Evolutionary conservation across 1,140 invertebrate species (phyloP).

Genomic region (Ctenoplectra terminalis): DNA sequence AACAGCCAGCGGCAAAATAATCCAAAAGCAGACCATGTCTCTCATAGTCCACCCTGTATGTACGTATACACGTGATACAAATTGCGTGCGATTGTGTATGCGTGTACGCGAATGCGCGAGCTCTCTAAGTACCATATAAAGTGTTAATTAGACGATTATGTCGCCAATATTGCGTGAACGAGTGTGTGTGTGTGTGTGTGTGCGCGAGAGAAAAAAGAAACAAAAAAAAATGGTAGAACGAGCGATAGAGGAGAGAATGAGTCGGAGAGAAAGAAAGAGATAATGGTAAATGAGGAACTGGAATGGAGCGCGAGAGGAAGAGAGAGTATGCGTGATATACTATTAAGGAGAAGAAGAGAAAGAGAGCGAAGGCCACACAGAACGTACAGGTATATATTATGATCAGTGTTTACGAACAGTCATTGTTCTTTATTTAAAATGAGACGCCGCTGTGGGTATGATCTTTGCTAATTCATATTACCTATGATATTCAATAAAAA

Average conservation of each 20-base stretch:
- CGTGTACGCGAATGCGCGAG: conserved; percentile 33
- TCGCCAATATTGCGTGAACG: conserved; percentile 34
- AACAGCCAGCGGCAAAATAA: no score
- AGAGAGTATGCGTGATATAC: neutral
- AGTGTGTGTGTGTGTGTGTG: no score
- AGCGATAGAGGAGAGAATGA: conserved; percentile 10
- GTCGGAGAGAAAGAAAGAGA: conserved; percentile 1
- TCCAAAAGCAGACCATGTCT: no score
- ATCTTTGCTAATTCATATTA: conserved; percentile 56
- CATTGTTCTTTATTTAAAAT: conserved; percentile 63
- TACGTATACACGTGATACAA: conserved; percentile 37
- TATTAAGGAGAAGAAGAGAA: neutral
- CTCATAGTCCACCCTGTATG: no score
- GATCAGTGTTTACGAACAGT: conserved; percentile 59
- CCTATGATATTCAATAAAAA: conserved; percentile 57
- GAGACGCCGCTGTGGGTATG: conserved; percentile 42
- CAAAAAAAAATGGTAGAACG: neutral
- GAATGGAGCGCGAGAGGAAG: neutral
- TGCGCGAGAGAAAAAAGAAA: neutral
- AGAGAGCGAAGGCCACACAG: conserved; percentile 13
- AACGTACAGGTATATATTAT: conserved; percentile 56
- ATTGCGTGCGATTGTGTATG: conserved; percentile 29
- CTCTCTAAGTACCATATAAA: conserved; percentile 53
- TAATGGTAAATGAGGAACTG: neutral
- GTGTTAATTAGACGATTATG: conserved; percentile 51